phyloP scores from a whole-genome alignment of 2,888 invertebrate species.

The Elmis aenea region DNA sequence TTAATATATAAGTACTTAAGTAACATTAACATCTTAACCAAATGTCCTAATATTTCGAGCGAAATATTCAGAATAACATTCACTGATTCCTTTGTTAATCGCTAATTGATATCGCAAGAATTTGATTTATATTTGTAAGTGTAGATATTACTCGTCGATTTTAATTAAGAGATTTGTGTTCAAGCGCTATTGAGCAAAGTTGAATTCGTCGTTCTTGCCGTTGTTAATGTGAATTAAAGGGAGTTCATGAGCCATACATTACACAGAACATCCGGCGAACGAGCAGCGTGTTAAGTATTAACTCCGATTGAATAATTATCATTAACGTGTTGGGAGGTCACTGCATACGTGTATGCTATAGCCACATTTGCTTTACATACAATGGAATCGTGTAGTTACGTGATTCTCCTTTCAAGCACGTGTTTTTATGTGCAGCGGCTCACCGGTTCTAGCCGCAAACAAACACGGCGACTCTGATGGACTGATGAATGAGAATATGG shows the following conservation, averaged over 20 bases:
- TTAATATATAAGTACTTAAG: too few relatives aligned
- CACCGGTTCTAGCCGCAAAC: slow-evolving; percentile 21
- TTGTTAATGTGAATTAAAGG: neutral
- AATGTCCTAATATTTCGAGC: too few relatives aligned
- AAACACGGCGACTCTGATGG: slow-evolving; percentile 25
- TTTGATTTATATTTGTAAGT: too few relatives aligned
- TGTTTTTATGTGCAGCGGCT: slow-evolving; percentile 37
- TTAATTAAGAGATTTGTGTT: too few relatives aligned
- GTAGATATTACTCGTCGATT: too few relatives aligned
- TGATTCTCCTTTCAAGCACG: slow-evolving; percentile 42
- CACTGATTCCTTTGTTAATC: too few relatives aligned
- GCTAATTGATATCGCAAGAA: too few relatives aligned
- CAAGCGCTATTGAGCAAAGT: too few relatives aligned
- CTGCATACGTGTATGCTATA: slow-evolving; percentile 32
- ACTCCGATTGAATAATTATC: slow-evolving; percentile 43
- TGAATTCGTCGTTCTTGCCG: neutral
- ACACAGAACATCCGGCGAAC: slow-evolving; percentile 26
- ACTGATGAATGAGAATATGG: slow-evolving; percentile 39
- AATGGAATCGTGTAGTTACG: slow-evolving; percentile 44
- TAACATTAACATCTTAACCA: too few relatives aligned
- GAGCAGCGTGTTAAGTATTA: slow-evolving; percentile 27
- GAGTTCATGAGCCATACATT: slow-evolving; percentile 9
- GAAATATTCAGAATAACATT: too few relatives aligned
- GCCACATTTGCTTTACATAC: slow-evolving; percentile 43
- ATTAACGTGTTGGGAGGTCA: slow-evolving; percentile 44